Conservation (phyloP, 1,140 invertebrate species). For the Drosophila kikkawai region DNA sequence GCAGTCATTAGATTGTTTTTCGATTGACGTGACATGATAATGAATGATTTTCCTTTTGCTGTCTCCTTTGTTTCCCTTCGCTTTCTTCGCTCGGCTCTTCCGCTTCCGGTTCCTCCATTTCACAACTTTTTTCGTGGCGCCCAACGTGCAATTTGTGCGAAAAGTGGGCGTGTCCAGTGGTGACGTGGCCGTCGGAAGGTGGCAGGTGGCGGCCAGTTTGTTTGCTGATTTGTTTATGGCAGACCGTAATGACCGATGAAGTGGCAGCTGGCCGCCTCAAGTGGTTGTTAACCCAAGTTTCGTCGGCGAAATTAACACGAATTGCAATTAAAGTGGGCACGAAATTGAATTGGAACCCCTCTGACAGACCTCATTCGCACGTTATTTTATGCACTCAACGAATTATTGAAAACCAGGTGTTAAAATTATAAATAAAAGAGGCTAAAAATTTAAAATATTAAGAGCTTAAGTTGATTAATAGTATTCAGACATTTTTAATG, state of each 20-base stretch:
- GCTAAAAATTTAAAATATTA: neutral
- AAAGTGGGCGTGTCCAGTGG: constrained; percentile 44
- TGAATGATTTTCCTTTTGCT: constrained; percentile 70
- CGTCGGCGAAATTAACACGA: constrained; percentile 64
- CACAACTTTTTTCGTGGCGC: constrained; percentile 38
- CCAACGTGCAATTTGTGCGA: constrained; percentile 66
- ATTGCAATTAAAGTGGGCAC: constrained; percentile 73
- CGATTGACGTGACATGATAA: constrained; percentile 84
- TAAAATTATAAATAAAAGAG: neutral
- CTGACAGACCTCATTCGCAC: constrained; percentile 16
- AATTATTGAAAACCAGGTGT: neutral
- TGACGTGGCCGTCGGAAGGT: constrained; percentile 31
- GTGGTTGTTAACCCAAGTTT: constrained; percentile 57
- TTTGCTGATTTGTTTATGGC: constrained; percentile 74
- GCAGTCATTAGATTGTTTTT: constrained; percentile 84
- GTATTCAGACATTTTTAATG: too few relatives aligned
- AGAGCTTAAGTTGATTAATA: too few relatives aligned
- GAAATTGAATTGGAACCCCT: constrained; percentile 49
- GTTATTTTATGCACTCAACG: constrained; percentile 8
- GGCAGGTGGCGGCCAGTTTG: constrained; percentile 45
- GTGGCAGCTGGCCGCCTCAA: constrained; percentile 44
- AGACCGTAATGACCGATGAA: constrained; percentile 69
- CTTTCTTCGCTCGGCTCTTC: constrained; percentile 24
- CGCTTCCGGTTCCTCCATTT: constrained; percentile 51
- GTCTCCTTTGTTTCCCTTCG: constrained; percentile 36